These are phyloP conservation scores for Cylloceria caligata DNA, from an alignment of 2,888 invertebrate genomes.

Conservation along the genomic window DNA sequence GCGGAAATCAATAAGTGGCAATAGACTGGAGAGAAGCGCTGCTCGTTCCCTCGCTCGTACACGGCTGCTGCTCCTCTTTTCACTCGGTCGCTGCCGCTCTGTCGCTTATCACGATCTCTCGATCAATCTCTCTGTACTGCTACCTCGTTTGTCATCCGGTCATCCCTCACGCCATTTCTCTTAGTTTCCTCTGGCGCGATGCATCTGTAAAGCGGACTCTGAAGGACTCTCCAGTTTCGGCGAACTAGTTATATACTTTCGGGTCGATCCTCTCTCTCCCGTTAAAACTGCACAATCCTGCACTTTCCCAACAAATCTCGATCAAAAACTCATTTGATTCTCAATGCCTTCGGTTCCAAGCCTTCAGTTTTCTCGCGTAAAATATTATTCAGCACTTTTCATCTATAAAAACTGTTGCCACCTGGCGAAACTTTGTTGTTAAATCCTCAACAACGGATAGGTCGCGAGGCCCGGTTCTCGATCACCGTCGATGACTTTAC, in stretches of 20 bases:
- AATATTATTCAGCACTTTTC: neutral
- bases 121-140: neutral
- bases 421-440: neutral
- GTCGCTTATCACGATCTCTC: slow-evolving; percentile 11
- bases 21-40: slow-evolving; percentile 73
- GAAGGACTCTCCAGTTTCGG: neutral
- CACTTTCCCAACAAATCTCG: neutral
- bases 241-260: neutral
- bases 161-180: neutral
- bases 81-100: slow-evolving; percentile 25
- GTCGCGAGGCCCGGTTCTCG: neutral
- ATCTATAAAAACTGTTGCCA: neutral
- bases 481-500: neutral
- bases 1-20: slow-evolving; percentile 79
- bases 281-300: slow-evolving; percentile 23
- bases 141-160: neutral
- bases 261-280: neutral
- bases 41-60: slow-evolving; percentile 62
- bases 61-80: slow-evolving; percentile 52
- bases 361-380: neutral
- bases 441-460: neutral
- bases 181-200: too few species aligned
- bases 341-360: neutral
- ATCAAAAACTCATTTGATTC: neutral
- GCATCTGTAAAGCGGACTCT: neutral